Conservation (phyloP, 2,113 vertebrate species). For the Rana temporaria region DNA sequence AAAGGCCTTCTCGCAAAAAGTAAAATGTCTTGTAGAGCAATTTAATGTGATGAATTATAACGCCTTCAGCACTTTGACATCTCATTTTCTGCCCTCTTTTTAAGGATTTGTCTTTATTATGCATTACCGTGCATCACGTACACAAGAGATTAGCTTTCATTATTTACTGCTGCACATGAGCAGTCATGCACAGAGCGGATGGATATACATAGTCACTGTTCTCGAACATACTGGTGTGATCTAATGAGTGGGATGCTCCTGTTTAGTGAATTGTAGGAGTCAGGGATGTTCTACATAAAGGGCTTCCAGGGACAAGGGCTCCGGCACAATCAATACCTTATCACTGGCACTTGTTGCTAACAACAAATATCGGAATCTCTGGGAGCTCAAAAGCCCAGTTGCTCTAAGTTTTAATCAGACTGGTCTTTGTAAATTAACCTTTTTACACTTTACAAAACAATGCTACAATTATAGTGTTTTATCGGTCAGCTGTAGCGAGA, state of each 20-base stretch:
- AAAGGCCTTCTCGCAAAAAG: not conserved
- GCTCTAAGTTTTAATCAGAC: not conserved
- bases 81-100: constrained; percentile 13
- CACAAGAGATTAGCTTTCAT: not conserved
- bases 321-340: constrained; percentile 28
- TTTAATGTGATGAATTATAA: constrained; percentile 5
- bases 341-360: constrained; percentile 31
- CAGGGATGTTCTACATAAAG: not conserved
- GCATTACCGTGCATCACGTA: not conserved
- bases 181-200: not conserved
- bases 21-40: not conserved
- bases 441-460: not conserved
- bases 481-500: not conserved
- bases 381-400: constrained; percentile 12
- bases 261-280: not conserved
- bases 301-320: not conserved
- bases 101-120: constrained; percentile 17
- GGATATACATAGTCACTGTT: not conserved
- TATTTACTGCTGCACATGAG: not conserved
- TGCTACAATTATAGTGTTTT: not conserved
- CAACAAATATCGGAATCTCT: constrained; percentile 21
- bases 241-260: not conserved
- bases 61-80: constrained; percentile 13
- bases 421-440: not conserved
- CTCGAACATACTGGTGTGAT: not conserved